Evolutionary conservation across 2,113 vertebrate genomes (phyloP), one percentile per base, ranked within the genome.

Genomic region (Tetraodon nigroviridis): DNA sequence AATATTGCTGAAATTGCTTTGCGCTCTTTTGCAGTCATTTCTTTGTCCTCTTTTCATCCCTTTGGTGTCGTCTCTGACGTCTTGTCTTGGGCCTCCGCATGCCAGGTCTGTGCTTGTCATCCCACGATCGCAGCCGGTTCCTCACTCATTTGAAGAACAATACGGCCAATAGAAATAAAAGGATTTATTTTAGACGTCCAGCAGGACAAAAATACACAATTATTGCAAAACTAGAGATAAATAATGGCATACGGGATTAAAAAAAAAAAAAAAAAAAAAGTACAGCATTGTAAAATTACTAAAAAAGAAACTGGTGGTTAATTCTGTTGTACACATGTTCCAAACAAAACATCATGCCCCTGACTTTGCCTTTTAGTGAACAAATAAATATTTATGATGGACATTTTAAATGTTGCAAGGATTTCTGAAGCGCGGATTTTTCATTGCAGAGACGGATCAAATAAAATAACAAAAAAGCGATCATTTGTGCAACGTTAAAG

Each of bases 181-280:
- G 40, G 48, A 59, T 86, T 86, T 87, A 86, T 80, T 87, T 78
- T 66, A 64, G 55, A 67, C 65, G 47, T 71, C 74, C 66, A 67
- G 63, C 74, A 80, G 40, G 76, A 73, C 32, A 47, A 61, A 81
- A 81, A 83, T 77, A 81, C 67, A 81, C 67, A 88, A 82, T 87
- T 88, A 90, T 90, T 92, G 91, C 68, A 73, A 72, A 76, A 53
- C 69, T 41, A 67, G 29, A 69, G 82, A 85, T 88, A 86, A 96
- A 95, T 95, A 94, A 92, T 92, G 90, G 90, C 91, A 58, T 68
- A 81, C 42, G 81, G 65, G 92, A 90, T 92, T 90, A 49, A 90
- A 89, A 40, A 48, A 73, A 42, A n/a, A n/a, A n/a, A n/a, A n/a
- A n/a, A n/a, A n/a, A n/a, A n/a, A n/a, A n/a, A n/a, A n/a, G n/a